phyloP scores from a whole-genome alignment of 2,113 vertebrate species.

The Rousettus leschenaultii region DNA sequence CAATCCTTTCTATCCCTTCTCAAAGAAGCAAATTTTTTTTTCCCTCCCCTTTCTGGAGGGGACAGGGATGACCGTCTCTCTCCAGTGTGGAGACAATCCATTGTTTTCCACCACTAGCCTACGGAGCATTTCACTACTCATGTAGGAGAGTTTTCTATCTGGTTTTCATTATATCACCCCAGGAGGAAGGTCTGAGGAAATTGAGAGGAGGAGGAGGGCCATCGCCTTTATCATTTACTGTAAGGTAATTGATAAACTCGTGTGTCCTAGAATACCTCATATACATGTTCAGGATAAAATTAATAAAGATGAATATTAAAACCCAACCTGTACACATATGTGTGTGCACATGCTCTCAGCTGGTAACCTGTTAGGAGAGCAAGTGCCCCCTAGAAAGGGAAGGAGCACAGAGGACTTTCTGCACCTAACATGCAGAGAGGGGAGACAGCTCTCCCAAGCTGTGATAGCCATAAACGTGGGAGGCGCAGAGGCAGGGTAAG shows the following conservation, averaged over 20 bases:
- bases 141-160: neutral
- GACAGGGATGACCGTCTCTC: neutral
- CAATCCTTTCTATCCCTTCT: neutral
- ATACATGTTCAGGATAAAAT: neutral
- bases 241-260: neutral
- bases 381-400: neutral
- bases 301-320: neutral
- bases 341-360: neutral
- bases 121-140: neutral
- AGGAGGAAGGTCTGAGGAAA: neutral
- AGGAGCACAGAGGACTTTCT: neutral
- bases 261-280: neutral
- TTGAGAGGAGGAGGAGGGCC: no score
- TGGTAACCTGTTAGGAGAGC: neutral
- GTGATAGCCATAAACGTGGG: neutral
- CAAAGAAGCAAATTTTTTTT: neutral
- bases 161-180: neutral
- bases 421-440: fast-evolving
- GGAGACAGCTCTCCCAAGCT: neutral
- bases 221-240: neutral
- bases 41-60: neutral
- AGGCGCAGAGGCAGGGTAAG: neutral
- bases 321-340: neutral
- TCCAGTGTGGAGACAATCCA: neutral
- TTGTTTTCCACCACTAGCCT: neutral